Base-by-base conservation (phyloP, 2,888 invertebrate species). In the Merodon equestris region DNA sequence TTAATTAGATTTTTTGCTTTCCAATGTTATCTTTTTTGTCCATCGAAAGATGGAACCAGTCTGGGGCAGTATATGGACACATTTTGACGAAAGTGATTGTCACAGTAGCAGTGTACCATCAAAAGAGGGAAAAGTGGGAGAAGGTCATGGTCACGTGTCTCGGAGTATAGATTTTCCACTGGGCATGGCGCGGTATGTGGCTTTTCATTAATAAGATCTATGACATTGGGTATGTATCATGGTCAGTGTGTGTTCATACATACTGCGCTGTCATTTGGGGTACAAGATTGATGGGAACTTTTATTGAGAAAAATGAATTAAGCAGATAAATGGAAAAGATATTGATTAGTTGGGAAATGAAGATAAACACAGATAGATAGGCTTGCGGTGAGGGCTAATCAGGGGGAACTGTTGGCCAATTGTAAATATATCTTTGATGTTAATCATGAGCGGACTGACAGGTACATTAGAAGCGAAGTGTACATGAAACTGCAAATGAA, bases 121-220 rank as follows among this genome's bases (percentile, higher is more conserved):
- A n/a, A n/a, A n/a, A n/a, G 27, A 27, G 27, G 27, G 17, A 18
- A 13, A 5, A 13, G 42, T 27, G 15, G 15, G 38, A 57, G 57
- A 68, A 77, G 72, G 72, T 77, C 72, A 77, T 48, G 77, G 77
- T 36, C 77, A 72, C 77, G 72, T 72, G 77, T 53, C 61, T 72
- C 40, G 57, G 38, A 45, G 48, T 17, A 53, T 38, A 48, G 36
- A 50, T 45, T 17, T 38, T 56, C 19, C 40, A 10, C 36, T 14
- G 42, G 19, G n/a, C 14, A 27, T 27, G 27, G 7, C 36, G 36
- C 45, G 19, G n/a, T 14, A n/a, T n/a, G n/a, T n/a, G n/a, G n/a
- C n/a, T n/a, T 57, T 54, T 71, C 58, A 53, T 61, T 67, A 54
- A 38, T 40, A 60, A 42, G 36, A 60, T 66, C 34, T 45, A 54